These are phyloP conservation scores for Lepas anatifera DNA, from an alignment of 2,888 invertebrate genomes.

Conservation along the genomic window DNA sequence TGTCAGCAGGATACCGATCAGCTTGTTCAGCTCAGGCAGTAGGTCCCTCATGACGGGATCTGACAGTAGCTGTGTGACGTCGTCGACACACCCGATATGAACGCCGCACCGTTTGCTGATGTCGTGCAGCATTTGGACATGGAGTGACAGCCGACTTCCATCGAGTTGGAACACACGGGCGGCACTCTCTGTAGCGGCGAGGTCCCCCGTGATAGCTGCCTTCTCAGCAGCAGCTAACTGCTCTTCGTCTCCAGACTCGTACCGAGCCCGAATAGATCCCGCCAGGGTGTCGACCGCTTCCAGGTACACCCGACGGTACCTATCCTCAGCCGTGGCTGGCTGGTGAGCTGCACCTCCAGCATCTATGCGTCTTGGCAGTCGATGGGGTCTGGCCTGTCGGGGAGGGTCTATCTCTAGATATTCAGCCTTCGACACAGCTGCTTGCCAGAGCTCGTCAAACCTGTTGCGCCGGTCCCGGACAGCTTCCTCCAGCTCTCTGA, in stretches of 20 bases:
- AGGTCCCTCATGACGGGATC: too few relatives aligned
- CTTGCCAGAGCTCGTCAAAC: not conserved
- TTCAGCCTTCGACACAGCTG: not conserved
- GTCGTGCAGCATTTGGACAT: too few relatives aligned
- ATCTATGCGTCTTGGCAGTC: not conserved
- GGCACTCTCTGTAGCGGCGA: not conserved
- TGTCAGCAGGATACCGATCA: too few relatives aligned
- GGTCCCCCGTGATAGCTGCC: not conserved
- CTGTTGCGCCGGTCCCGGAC: not conserved
- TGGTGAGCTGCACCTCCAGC: not conserved
- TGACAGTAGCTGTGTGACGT: too few relatives aligned
- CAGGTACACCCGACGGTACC: too few relatives aligned
- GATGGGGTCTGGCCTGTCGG: not conserved
- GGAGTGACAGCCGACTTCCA: not conserved
- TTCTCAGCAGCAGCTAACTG: not conserved
- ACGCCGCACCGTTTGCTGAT: too few relatives aligned
- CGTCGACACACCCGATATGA: too few relatives aligned
- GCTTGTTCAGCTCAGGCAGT: too few relatives aligned
- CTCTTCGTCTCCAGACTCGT: not conserved
- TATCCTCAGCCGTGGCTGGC: not conserved
- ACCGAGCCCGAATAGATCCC: not conserved
- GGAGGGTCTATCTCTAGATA: not conserved
- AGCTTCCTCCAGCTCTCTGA: not conserved
- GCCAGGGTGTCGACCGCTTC: too few relatives aligned
- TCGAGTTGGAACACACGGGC: not conserved